These are phyloP conservation scores for Eurypyga helias DNA, from an alignment of 2,113 vertebrate genomes.

Conservation along the genomic window DNA sequence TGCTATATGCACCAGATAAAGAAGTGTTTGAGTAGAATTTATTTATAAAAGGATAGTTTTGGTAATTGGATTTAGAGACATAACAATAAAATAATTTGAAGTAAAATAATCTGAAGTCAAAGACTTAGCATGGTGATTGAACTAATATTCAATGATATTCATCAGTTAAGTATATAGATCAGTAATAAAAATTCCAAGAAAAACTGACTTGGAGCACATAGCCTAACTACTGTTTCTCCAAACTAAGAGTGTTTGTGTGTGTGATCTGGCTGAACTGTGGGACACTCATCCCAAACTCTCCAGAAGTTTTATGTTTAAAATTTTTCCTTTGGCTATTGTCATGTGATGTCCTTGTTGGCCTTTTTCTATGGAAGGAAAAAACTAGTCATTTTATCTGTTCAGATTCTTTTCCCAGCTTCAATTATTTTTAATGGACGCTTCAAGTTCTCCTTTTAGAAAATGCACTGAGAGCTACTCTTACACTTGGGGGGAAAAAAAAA, in stretches of 20 bases:
- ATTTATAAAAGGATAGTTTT: neutral
- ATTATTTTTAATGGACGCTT: slow-evolving; percentile 17
- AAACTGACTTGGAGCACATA: neutral
- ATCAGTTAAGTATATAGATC: neutral
- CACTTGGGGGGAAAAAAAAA: neutral
- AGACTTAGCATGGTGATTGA: neutral
- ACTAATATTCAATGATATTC: neutral
- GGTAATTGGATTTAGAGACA: neutral
- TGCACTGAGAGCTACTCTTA: neutral
- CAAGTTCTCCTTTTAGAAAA: neutral
- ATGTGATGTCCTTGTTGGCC: neutral
- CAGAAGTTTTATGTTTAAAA: neutral
- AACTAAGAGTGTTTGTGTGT: neutral
- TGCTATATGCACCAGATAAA: neutral
- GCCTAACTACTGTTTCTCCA: neutral
- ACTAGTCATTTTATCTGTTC: neutral
- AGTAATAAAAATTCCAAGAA: neutral
- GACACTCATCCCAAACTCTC: neutral
- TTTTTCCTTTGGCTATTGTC: neutral
- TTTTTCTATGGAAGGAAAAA: neutral
- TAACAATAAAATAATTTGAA: neutral
- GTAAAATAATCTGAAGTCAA: neutral
- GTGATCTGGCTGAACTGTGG: neutral
- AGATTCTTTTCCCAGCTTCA: neutral
- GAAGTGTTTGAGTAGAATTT: neutral